A percentile compares a stretch with the other conserved stretches of the same genome.
phyloP scores from a whole-genome alignment of 2,113 vertebrate genomes.

The Hirundichthys speculiger region DNA sequence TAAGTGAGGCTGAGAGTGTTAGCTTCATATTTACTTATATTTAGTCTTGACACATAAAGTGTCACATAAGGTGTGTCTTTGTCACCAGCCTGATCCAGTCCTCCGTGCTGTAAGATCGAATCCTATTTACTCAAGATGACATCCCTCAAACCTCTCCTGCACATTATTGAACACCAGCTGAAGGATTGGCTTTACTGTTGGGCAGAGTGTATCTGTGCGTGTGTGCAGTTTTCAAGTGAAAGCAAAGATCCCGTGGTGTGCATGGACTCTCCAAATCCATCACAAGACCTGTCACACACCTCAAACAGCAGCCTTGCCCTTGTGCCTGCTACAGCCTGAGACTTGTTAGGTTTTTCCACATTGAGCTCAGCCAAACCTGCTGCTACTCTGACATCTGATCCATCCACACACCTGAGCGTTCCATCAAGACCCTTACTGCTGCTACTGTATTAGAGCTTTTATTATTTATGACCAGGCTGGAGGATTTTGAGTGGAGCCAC shows the following conservation, averaged over 20 bases:
- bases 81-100: slow-evolving; percentile 32
- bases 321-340: slow-evolving; percentile 21
- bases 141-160: slow-evolving; percentile 39
- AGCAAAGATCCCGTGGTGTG: slow-evolving; percentile 27
- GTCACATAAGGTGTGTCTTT: slow-evolving; percentile 35
- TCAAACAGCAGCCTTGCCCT: slow-evolving; percentile 29
- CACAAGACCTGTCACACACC: slow-evolving; percentile 25
- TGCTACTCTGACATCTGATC: slow-evolving; percentile 44
- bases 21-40: slow-evolving; percentile 28
- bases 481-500: slow-evolving; percentile 19
- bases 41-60: slow-evolving; percentile 21
- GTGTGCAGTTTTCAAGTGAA: slow-evolving; percentile 17
- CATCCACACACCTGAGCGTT: slow-evolving; percentile 27
- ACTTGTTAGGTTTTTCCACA: slow-evolving; percentile 37
- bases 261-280: slow-evolving; percentile 42
- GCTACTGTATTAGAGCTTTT: slow-evolving; percentile 37
- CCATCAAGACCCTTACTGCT: slow-evolving; percentile 26
- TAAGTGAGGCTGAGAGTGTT: slow-evolving; percentile 26
- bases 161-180: slow-evolving; percentile 51
- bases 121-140: slow-evolving; percentile 52
- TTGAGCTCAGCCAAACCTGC: slow-evolving; percentile 47
- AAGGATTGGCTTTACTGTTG: slow-evolving; percentile 60
- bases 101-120: slow-evolving; percentile 34
- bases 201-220: neutral
- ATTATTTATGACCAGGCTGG: slow-evolving; percentile 49